phyloP scores from a whole-genome alignment of 2,113 vertebrate species.

The Grantiella picta region DNA sequence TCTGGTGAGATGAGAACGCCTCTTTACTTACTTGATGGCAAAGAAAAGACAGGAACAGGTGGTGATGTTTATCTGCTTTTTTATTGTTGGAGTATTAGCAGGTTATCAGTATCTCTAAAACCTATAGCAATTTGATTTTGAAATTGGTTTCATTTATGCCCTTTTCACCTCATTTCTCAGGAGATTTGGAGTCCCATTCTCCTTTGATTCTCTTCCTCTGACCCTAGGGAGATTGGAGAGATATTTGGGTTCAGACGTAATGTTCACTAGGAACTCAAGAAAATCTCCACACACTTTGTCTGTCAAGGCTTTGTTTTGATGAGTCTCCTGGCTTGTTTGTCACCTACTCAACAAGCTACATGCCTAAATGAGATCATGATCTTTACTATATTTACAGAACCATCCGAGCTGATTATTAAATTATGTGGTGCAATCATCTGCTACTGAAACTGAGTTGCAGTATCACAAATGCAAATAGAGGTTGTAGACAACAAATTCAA shows the following conservation, averaged over 20 bases:
- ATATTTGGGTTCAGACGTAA: not conserved
- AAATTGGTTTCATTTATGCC: constrained; percentile 42
- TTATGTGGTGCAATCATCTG: not conserved
- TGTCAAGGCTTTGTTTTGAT: not conserved
- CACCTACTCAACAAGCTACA: not conserved
- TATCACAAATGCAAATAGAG: not conserved
- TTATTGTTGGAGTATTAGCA: constrained; percentile 27
- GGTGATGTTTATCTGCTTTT: constrained; percentile 29
- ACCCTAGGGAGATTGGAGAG: constrained; percentile 2
- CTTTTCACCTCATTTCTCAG: constrained; percentile 49
- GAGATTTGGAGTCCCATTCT: constrained; percentile 36
- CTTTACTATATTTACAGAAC: not conserved
- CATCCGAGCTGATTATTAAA: not conserved
- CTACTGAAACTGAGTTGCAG: not conserved
- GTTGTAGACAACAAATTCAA: not conserved
- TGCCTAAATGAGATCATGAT: not conserved
- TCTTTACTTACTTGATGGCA: constrained; percentile 15
- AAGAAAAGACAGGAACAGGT: constrained; percentile 11
- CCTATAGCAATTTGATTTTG: constrained; percentile 34
- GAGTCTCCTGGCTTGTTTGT: not conserved
- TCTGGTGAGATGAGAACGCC: not conserved
- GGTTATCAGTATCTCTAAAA: constrained; percentile 39
- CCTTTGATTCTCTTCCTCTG: constrained; percentile 13
- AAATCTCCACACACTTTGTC: not conserved
- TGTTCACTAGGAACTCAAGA: constrained; percentile 8